Evolutionary conservation across 2,113 vertebrate species (phyloP).

Genomic region (Pantherophis guttatus): DNA sequence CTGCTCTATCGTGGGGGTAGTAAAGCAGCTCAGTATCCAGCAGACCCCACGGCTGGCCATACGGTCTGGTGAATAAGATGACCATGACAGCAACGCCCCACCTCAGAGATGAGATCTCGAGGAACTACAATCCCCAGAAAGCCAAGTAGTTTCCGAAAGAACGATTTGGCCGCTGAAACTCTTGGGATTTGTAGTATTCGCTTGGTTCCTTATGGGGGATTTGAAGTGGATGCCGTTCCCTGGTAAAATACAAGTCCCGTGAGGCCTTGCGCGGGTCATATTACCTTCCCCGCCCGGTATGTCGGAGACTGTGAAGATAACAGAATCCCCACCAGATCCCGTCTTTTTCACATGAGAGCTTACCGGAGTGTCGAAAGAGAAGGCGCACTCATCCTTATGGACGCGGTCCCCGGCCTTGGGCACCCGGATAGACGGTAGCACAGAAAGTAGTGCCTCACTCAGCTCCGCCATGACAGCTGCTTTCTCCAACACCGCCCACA

Average conservation of each 20-base stretch:
- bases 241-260: constrained; percentile 60
- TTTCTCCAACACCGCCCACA: constrained; percentile 57
- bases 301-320: constrained; percentile 37
- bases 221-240: neutral
- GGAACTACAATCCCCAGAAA: constrained; percentile 1
- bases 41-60: too few relatives aligned
- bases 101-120: neutral
- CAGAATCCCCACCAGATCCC: neutral
- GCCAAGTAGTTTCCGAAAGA: neutral
- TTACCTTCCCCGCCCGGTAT: constrained; percentile 45
- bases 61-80: neutral
- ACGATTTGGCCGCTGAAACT: neutral
- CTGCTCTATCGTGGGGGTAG: neutral
- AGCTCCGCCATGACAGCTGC: constrained; percentile 88
- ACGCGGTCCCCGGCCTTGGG: constrained; percentile 94
- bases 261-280: constrained; percentile 32
- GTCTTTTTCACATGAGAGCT: constrained; percentile 36
- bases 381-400: constrained; percentile 98
- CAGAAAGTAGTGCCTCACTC: constrained; percentile 90
- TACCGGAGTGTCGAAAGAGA: constrained; percentile 95
- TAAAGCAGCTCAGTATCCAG: neutral
- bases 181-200: constrained; percentile 56
- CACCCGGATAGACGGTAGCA: constrained; percentile 90
- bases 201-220: neutral
- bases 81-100: neutral